Evolutionary conservation across 2,113 vertebrate genomes (phyloP), one percentile per base, ranked within the genome.

Genomic region (Podarcis muralis): DNA sequence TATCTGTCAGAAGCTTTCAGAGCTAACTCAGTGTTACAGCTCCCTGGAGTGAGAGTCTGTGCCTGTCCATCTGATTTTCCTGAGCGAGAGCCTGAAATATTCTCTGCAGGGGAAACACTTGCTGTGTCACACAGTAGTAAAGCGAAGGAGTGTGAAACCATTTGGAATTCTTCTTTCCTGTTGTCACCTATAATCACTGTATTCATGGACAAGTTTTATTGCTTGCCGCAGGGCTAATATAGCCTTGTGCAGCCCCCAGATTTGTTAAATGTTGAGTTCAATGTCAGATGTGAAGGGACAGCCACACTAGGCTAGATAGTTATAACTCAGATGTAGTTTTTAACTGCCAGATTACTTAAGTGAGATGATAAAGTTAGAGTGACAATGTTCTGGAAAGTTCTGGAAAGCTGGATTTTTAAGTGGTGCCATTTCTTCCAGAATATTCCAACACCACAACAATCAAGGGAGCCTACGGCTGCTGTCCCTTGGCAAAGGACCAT

Each of bases 1-100:
- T 95, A 90, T 95, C 95, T 96, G 95, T 96, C 95, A 96, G 91
- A 95, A 93, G 83, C 92, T 95, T 95, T 95, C 92, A 94, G 89
- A 92, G 91, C 48, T 93, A 96, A 95, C 93, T 93, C 93, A 80
- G 89, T 93, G 90, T 90, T 94, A 84, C 91, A 92, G 88, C 87
- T 92, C 93, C 94, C 96, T 90, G 91, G 96, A 96, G 96, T 93
- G 90, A 48, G 62, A 94, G 86, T 93, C 91, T 87, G 69, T 92
- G 93, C 93, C 93, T 95, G 94, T 94, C 92, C 93, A 86, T 94
- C 95, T 95, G 93, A 95, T 95, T 95, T 95, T 93, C 87, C 77
- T 90, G 87, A 94, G 92, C 91, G 94, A 93, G 87, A 35, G 81
- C 90, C 90, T 94, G 82, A 94, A 92, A 94, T 87, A 92, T 90